Conservation (phyloP, 2,797 vertebrate species). For the Melanotaenia parkinsoni region DNA sequence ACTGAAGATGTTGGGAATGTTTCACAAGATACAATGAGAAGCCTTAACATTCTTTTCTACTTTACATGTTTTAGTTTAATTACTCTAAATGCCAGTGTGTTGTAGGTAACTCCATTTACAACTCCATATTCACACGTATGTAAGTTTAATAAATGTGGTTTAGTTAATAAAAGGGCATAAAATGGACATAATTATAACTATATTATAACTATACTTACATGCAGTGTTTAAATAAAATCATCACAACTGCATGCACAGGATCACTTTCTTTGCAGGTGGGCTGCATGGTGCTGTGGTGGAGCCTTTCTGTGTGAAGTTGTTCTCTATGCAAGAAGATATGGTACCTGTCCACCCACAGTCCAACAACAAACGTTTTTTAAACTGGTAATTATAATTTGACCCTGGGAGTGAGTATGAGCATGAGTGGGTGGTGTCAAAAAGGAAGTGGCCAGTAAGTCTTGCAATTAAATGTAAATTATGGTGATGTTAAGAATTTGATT, state of each 20-base stretch:
- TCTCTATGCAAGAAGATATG: not conserved
- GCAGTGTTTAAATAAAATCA: slow-evolving; percentile 1
- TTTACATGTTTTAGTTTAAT: not conserved
- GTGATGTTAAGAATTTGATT: not conserved
- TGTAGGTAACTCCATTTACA: not conserved
- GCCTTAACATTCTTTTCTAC: not conserved
- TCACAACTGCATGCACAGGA: not conserved
- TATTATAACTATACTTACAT: not conserved
- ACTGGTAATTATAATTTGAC: not conserved
- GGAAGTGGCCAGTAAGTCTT: not conserved
- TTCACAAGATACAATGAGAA: not conserved
- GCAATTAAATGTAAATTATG: not conserved
- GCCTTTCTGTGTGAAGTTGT: not conserved
- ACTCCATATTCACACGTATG: not conserved
- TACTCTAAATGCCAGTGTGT: not conserved
- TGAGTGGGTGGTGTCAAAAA: not conserved
- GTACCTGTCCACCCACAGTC: not conserved
- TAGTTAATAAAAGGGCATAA: not conserved
- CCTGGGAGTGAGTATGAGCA: not conserved
- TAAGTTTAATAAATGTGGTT: not conserved
- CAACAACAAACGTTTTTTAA: not conserved
- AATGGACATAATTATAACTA: slow-evolving; percentile 6
- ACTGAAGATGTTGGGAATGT: slow-evolving; percentile 3
- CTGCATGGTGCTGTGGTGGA: not conserved
- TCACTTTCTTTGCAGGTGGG: not conserved